Evolutionary conservation across 2,888 invertebrate genomes (phyloP).

Genomic region (Brenthis daphne): DNA sequence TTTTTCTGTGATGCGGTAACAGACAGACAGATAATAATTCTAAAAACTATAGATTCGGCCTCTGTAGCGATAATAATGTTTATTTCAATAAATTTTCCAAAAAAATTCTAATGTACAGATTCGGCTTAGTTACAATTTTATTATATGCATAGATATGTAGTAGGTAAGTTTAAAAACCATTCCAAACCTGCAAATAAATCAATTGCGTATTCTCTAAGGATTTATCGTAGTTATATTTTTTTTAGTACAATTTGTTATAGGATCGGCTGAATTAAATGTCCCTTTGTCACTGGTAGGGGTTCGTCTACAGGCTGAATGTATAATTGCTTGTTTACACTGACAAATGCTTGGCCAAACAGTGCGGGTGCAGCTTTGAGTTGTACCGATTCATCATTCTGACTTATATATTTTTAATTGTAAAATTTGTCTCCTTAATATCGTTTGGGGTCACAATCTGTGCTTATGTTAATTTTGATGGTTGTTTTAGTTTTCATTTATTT

Average conservation of each 20-base stretch:
- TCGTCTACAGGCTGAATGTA: slow-evolving; percentile 52
- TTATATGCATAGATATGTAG: too few species aligned
- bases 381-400: slow-evolving; percentile 30
- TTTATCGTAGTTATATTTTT: slow-evolving; percentile 40
- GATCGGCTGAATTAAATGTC: slow-evolving; percentile 58
- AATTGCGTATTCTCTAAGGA: background rate
- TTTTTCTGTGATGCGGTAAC: too few species aligned
- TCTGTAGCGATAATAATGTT: too few species aligned
- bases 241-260: slow-evolving; percentile 62
- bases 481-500: background rate
- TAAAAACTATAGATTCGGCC: too few species aligned
- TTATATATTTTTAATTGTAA: slow-evolving; percentile 23
- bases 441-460: background rate
- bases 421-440: slow-evolving; percentile 2
- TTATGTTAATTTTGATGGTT: background rate
- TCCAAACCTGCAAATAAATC: background rate
- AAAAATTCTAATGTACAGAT: too few species aligned
- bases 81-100: too few species aligned
- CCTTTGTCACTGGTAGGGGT: slow-evolving; percentile 70
- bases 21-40: too few species aligned
- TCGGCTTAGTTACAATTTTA: too few species aligned
- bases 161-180: too few species aligned
- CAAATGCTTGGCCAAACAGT: slow-evolving; percentile 53
- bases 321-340: slow-evolving; percentile 74
- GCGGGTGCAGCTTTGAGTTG: slow-evolving; percentile 26